Percentiles rank a stretch among this genome's conserved stretches.
Conservation (phyloP, 1,140 invertebrate genomes). For the Drosophila pseudoobscura region DNA sequence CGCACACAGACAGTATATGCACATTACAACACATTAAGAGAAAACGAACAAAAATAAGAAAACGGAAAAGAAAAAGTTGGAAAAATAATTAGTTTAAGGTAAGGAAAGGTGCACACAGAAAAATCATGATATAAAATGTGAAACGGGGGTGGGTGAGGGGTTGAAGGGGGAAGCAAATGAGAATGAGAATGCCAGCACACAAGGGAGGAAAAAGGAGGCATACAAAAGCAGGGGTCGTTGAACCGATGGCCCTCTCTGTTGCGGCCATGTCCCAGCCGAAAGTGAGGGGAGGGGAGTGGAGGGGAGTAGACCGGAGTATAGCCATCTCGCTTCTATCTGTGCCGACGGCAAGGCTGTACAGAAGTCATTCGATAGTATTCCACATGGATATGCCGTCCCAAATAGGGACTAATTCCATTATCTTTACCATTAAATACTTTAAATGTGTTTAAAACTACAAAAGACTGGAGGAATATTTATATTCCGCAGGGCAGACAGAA, state of each 20-base stretch:
- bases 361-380: too few species aligned
- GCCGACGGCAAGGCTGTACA: too few species aligned
- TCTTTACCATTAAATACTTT: too few species aligned
- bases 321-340: conserved; percentile 1
- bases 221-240: not conserved
- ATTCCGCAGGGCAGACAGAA: too few species aligned
- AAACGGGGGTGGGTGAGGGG: not conserved
- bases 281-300: too few species aligned
- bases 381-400: too few species aligned
- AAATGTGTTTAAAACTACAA: too few species aligned
- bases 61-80: conserved; percentile 62
- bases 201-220: not conserved
- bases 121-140: conserved; percentile 27
- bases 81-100: conserved; percentile 64
- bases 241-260: not conserved
- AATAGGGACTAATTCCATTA: too few species aligned
- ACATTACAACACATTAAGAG: conserved; percentile 15
- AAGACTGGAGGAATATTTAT: too few species aligned
- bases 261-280: not conserved
- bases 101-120: conserved; percentile 41
- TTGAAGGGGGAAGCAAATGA: conserved; percentile 9
- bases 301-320: too few species aligned
- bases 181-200: conserved; percentile 8
- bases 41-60: conserved; percentile 47
- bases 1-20: conserved; percentile 1